Percentiles rank a stretch among this genome's conserved stretches.
phyloP scores from a whole-genome alignment of 2,797 vertebrate genomes.

The Lerista edwardsae region DNA sequence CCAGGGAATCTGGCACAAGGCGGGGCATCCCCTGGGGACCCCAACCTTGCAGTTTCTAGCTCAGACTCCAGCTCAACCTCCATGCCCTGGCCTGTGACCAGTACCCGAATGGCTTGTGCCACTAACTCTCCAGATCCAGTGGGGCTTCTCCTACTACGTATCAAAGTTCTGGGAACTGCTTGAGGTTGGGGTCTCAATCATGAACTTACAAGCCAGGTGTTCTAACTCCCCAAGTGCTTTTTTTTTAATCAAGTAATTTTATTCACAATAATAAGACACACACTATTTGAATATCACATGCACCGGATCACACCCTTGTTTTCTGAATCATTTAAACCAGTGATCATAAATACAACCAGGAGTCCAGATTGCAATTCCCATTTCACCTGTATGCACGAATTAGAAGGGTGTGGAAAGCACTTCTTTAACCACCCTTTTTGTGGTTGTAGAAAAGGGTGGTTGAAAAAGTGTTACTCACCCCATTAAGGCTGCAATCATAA shows the following conservation, averaged over 20 bases:
- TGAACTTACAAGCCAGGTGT: neutral
- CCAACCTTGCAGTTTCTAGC: too few species aligned
- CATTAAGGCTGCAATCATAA: too few species aligned
- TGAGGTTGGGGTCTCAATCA: neutral
- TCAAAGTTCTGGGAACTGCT: too few species aligned
- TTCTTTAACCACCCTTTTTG: neutral
- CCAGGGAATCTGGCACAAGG: too few species aligned
- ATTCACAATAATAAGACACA: neutral
- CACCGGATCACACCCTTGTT: neutral
- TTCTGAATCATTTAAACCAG: neutral
- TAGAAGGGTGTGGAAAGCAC: neutral
- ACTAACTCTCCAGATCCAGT: too few species aligned
- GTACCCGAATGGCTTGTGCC: too few species aligned
- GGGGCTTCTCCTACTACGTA: too few species aligned
- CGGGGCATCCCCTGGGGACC: too few species aligned
- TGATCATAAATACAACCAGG: neutral
- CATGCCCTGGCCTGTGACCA: too few species aligned
- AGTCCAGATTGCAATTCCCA: neutral
- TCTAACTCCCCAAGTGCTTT: neutral
- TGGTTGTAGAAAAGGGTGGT: neutral
- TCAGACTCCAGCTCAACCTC: too few species aligned
- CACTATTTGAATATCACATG: neutral
- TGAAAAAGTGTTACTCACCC: neutral
- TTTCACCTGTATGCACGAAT: neutral
- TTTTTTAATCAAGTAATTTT: neutral